These are phyloP conservation scores for Misgurnus mizolepis DNA, from an alignment of 2,113 vertebrate species.

Conservation along the genomic window DNA sequence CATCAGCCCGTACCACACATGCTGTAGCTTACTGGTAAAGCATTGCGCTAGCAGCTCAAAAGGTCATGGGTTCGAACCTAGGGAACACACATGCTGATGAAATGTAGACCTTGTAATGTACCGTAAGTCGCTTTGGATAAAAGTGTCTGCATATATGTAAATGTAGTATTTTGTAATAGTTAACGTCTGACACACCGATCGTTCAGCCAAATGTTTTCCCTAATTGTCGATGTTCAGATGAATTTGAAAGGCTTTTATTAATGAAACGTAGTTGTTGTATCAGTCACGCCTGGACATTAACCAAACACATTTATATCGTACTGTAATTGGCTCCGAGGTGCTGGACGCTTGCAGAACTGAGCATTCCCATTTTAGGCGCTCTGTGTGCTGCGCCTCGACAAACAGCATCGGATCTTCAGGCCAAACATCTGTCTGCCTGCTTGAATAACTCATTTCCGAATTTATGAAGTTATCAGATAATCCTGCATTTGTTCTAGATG, in stretches of 20 bases:
- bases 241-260: slow-evolving; percentile 32
- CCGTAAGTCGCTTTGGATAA: no score
- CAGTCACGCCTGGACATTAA: slow-evolving; percentile 38
- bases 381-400: slow-evolving; percentile 28
- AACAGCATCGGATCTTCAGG: slow-evolving; percentile 30
- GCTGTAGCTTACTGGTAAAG: no score
- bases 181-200: not conserved
- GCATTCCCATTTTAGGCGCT: slow-evolving; percentile 67
- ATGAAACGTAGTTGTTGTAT: slow-evolving; percentile 47
- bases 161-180: no score
- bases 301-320: slow-evolving; percentile 31
- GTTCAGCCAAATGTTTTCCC: not conserved
- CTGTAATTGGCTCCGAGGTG: slow-evolving; percentile 25
- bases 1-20: no score
- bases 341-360: slow-evolving; percentile 12
- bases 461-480: slow-evolving; percentile 27
- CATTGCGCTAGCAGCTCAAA: no score
- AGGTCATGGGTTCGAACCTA: no score
- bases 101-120: no score
- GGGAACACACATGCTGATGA: no score
- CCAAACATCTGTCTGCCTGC: slow-evolving; percentile 47
- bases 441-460: slow-evolving; percentile 19
- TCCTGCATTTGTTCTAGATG: slow-evolving; percentile 1
- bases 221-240: not conserved
- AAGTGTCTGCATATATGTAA: no score